Evolutionary conservation across 1,140 invertebrate species (phyloP), one percentile per base, ranked within the genome.

Genomic region (Heliconius nattereri): DNA sequence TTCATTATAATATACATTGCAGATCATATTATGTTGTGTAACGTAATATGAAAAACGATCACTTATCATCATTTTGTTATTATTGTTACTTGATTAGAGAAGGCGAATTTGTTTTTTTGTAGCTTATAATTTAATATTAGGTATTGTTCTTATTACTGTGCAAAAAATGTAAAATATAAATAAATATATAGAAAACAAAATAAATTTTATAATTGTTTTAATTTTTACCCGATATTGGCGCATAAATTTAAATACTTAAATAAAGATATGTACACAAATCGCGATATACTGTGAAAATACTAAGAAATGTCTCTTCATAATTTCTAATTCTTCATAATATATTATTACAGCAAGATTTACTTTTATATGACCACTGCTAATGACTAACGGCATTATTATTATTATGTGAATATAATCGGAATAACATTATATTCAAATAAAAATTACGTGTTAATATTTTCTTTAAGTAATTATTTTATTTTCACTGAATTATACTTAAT

Each of bases 181-280:
- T 29, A 52, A 40, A 78, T 32, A 78, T 72, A 78, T 72, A 78
- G 76, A 57, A 73, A 78, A 78, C 57, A 73, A 29, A 78, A 73
- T 20, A 66, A 66, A 66, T 29, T 60, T 66, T 66, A 66, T 29
- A 11, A 66, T 66, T 66, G 60, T 66, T 66, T 66, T n/a, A 66
- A 26, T 66, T 5, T 29, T 66, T 2, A 66, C 60, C 60, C 26
- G 26, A 2, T 66, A 66, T 66, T 66, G 60, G 20, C n/a, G n/a
- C 7, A 57, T 23, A 20, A 13, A 11, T 66, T 57, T 57, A 23
- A 23, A 23, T 66, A 66, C 49, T 52, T 66, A 66, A 2, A 66
- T 66, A 66, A 29, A 66, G 16, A 23, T 60, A 0, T 20, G 19
- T 52, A 20, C 3, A 60, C 20, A 23, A 26, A 23, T 60, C 7